Evolutionary conservation across 35 echinoderm and acorn worm genomes (phyloP).

Genomic region (Ophiothrix spiculata): DNA sequence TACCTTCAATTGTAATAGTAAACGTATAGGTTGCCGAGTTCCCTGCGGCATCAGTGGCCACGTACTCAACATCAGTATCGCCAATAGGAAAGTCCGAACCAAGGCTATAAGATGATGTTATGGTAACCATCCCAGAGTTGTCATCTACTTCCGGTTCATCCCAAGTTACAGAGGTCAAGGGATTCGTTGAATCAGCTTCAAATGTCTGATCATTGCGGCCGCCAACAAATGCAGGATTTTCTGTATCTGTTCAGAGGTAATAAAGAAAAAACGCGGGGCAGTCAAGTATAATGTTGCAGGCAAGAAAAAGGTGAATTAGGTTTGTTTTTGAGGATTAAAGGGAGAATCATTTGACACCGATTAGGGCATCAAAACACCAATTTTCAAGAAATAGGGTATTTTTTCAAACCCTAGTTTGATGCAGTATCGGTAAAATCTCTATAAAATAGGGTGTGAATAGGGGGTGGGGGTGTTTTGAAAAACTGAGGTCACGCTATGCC

Average conservation of each 20-base stretch:
- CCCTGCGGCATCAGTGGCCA: conserved; percentile 47
- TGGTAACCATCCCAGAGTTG: conserved; percentile 22
- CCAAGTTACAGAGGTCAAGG: conserved; percentile 38
- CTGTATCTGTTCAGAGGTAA: background rate
- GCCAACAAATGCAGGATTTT: background rate
- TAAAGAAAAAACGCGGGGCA: background rate
- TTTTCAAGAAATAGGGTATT: background rate
- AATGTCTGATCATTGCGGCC: background rate
- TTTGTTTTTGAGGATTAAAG: too few relatives aligned
- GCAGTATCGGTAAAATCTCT: background rate
- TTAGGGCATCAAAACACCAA: background rate
- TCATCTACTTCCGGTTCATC: conserved; percentile 44
- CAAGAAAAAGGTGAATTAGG: too few relatives aligned
- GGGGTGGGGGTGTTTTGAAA: too few relatives aligned
- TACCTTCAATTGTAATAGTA: background rate
- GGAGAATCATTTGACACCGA: too few relatives aligned
- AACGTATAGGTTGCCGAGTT: background rate
- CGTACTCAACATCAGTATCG: conserved; percentile 35
- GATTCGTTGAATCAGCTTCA: background rate
- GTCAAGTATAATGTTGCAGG: too few relatives aligned
- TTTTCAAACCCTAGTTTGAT: background rate
- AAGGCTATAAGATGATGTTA: conserved; percentile 33
- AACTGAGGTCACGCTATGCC: too few relatives aligned
- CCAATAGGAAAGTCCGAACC: conserved; percentile 38
- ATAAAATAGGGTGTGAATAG: too few relatives aligned